Base-by-base conservation (phyloP, 2,888 invertebrate species). In the Idaea aversata region DNA sequence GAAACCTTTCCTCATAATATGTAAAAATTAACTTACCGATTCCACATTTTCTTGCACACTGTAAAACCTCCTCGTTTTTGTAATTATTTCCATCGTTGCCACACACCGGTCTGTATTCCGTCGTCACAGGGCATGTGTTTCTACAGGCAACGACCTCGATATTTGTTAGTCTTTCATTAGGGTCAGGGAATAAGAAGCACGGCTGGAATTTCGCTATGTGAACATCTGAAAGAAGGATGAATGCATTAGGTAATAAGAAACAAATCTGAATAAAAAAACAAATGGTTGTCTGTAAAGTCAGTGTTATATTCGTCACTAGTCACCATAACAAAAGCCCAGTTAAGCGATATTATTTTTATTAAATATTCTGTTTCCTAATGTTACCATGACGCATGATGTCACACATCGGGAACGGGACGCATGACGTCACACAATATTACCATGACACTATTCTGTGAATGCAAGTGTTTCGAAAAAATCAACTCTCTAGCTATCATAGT, bases 81-180 rank as follows among this genome's bases (percentile, higher is more conserved):
- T 93, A 93, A 0, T 87, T 88, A n/a, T 80, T 75, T 15, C 81
- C 80, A 66, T 93, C 79, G 1, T 83, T 81, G 6, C 91, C 93
- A 74, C 93, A 93, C 0, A 93, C 87, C 0, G 93, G 93, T 71
- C 91, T 93, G 70, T 88, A 89, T 65, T 93, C 86, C 0, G 82
- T 70, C 0, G 91, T 88, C 3, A 71, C 63, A 7, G 61, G 68
- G 25, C 79, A 79, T 5, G 57, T 34, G 5, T 68, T 61, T 47
- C 74, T 69, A 66, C 80, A 79, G 10, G 47, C 47, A 47, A 47
- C 7, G 47, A 47, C 13, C 47, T 47, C 47, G 47, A 47, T 7
- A 10, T 47, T 47, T 47, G 47, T 47, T 10, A 47, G 47, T 10
- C 47, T 47, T 47, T 47, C 47, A 47, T 47, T 47, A 10, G 47